Base-by-base conservation (phyloP, 2,888 invertebrate species). In the Cosmia trapezina region DNA sequence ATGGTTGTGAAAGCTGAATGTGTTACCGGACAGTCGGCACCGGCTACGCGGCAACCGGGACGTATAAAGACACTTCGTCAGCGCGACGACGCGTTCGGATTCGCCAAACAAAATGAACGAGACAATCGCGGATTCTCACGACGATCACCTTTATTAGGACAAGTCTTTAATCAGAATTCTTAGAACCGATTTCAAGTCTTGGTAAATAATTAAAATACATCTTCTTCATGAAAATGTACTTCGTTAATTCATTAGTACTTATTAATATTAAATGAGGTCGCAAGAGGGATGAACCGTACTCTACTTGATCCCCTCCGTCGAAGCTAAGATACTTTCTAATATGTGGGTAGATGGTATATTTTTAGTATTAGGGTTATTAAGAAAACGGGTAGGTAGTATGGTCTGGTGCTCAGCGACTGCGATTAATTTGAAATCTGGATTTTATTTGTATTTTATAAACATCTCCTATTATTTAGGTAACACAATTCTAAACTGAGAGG, bases 221-320 rank as follows among this genome's bases (percentile, higher is more conserved):
- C 60, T 66, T 51, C 37, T 68, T 54, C n/a, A 45, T 41, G 56
- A 68, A 70, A 53, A 64, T 64, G 64, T 78, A 56, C 22, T 28
- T 61, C 47, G 51, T 54, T 64, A 78, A 78, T 78, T 78, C 45
- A 61, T 72, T 72, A 72, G 67, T 68, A 61, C 47, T 28, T 54
- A 47, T 78, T 64, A 78, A 78, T 73, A 57, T 64, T 73, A 28
- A n/a, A 78, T 72, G 72, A 63, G 14, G 28, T 33, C 54, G 19
- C 60, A 60, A 56, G 49, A 51, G 45, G 19, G n/a, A 63, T 72
- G 19, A 72, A 72, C 41, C 2, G 56, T 66, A 62, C 62, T 69
- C 37, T 9, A 33, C 2, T 56, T 45, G 37, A 63, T 61, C n/a
- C 6, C 12, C n/a, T 56, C 17, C 4, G 43, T 41, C 4, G 33